Percentiles rank a stretch among this genome's conserved stretches.
These are phyloP conservation scores for Nudaria mundana DNA, from an alignment of 2,888 invertebrate species.

Conservation along the genomic window DNA sequence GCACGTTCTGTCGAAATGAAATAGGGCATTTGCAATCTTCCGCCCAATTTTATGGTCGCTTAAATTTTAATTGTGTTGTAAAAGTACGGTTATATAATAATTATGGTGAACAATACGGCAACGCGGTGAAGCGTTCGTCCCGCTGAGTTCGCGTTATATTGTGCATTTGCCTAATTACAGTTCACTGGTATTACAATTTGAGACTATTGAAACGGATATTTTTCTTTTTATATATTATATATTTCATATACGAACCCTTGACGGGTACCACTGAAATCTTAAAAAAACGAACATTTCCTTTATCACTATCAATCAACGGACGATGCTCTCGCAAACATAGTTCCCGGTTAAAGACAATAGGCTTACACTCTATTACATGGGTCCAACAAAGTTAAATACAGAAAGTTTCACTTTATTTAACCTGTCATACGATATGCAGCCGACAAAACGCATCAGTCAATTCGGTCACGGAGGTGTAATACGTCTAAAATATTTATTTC, in stretches of 20 bases:
- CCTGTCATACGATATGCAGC: slow-evolving; percentile 45
- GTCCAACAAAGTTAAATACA: slow-evolving; percentile 52
- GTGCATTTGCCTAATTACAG: slow-evolving; percentile 77
- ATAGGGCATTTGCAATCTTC: slow-evolving; percentile 63
- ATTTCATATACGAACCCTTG: no score
- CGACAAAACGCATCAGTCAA: slow-evolving; percentile 42
- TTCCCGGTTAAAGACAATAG: no score
- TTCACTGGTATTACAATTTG: slow-evolving; percentile 70
- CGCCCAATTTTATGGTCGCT: slow-evolving; percentile 72
- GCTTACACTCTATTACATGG: no score
- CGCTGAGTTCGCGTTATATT: slow-evolving; percentile 61
- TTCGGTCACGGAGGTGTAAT: slow-evolving; percentile 40
- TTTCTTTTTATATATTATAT: no score
- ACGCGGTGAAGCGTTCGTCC: slow-evolving; percentile 37
- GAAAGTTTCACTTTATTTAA: slow-evolving; percentile 28
- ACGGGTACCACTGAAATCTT: no score
- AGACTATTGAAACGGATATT: slow-evolving; percentile 69
- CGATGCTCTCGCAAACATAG: no score
- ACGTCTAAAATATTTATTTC: slow-evolving; percentile 50
- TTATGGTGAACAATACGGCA: slow-evolving; percentile 70
- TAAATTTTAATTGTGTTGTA: slow-evolving; percentile 78
- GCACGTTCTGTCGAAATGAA: slow-evolving; percentile 62
- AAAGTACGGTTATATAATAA: slow-evolving; percentile 77
- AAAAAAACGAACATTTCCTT: no score
- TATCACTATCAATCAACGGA: no score